Base-by-base conservation (phyloP, 2,797 vertebrate genomes). In the Acrossocheilus fasciatus region DNA sequence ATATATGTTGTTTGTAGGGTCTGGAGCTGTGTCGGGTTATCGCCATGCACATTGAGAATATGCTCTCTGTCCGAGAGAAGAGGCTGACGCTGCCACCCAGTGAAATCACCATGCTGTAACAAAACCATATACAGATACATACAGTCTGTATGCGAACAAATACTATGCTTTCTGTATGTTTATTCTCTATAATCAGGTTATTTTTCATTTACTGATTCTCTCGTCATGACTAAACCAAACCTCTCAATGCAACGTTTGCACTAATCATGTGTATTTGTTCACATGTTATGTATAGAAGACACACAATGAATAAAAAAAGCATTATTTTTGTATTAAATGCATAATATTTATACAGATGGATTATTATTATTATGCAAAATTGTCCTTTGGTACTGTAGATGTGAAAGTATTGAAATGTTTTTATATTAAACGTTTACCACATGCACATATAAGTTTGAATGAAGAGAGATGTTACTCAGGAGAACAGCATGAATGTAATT, bases 11-110 rank as follows among this genome's bases (percentile, higher is more conserved):
- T 89, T 39, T 59, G 0, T 91, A 99, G 98, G 97, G 97, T 73
- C 93, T 99, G 95, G 98, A 99, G 93, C 93, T 99, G 89, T 99
- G 98, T 92, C 96, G 97, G 0, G 98, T 98, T 87, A 94, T 99
- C 39, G 98, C 98, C 2, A 96, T 96, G 85, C 98, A 99, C 45
- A 94, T 99, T 92, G 97, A 99, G 90, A 97, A 94, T 92, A 95
- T 99, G 94, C 95, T 99, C 89, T 95, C 93, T 0, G 95, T 95
- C 15, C 95, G 96, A 0, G 97, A 99, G 91, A 98, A 98, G 93
- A 94, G 96, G 81, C 95, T 97, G 62, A 97, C 97, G 0, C 94
- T 99, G 83, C 98, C 98, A 5, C 97, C 98, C 54, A 99, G 98
- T 0, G 98, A 99, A 93, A 98, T 99, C 91, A 99, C 98, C 10